These are phyloP conservation scores for Eumaeus atala DNA, from an alignment of 1,140 invertebrate genomes.

Conservation along the genomic window DNA sequence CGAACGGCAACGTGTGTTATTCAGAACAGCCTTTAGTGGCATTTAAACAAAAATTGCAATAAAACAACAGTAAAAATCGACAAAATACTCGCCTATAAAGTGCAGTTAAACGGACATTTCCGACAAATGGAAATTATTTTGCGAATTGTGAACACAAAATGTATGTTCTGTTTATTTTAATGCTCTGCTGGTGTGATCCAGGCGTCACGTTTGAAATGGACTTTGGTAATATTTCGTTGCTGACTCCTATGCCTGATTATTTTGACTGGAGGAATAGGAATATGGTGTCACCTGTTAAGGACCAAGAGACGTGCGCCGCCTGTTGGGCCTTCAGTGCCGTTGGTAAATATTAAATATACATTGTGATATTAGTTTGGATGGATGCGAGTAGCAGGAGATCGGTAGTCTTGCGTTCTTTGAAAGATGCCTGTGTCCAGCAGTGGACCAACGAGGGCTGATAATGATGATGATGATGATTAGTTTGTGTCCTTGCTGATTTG, in stretches of 20 bases:
- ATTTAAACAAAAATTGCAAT: constrained; percentile 32
- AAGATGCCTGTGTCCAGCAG: too few species aligned
- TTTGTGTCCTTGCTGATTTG: too few species aligned
- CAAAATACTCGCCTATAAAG: constrained; percentile 30
- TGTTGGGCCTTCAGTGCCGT: constrained; percentile 45
- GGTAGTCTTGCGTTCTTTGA: too few species aligned
- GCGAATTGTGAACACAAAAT: constrained; percentile 11
- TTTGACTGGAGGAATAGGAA: constrained; percentile 36
- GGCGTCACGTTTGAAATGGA: neutral
- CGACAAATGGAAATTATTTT: constrained; percentile 14
- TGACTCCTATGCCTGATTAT: constrained; percentile 15
- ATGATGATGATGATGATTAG: too few species aligned
- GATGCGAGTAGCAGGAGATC: too few species aligned
- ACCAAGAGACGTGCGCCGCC: constrained; percentile 31
- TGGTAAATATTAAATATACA: constrained; percentile 24
- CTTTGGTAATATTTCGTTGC: neutral
- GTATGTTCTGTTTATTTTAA: constrained; percentile 20
- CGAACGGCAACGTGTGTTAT: constrained; percentile 12
- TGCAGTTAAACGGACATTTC: constrained; percentile 28
- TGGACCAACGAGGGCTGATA: too few species aligned
- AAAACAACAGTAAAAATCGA: constrained; percentile 28
- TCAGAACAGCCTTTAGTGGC: constrained; percentile 20
- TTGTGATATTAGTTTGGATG: too few species aligned
- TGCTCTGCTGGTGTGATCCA: constrained; percentile 15
- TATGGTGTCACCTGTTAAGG: constrained; percentile 34